These are phyloP conservation scores for Cynoglossus semilaevis DNA, from an alignment of 2,113 vertebrate species.

Conservation along the genomic window DNA sequence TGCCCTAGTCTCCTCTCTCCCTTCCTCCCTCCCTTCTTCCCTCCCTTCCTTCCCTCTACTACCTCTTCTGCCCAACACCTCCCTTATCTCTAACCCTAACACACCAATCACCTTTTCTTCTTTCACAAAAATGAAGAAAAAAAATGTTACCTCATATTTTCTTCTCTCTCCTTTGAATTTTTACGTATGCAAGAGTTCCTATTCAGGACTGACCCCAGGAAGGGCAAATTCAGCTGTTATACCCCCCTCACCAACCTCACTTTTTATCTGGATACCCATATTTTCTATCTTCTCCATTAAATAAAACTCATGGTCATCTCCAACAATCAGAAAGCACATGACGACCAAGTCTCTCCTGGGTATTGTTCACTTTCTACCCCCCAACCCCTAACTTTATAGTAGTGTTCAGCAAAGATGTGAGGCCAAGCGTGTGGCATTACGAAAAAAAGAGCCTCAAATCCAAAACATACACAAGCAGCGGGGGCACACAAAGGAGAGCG, in stretches of 20 bases:
- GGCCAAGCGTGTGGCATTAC: slow-evolving; percentile 16
- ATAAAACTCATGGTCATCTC: neutral
- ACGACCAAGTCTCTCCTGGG: no score
- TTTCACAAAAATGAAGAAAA: no score
- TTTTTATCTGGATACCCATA: neutral
- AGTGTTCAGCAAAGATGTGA: slow-evolving; percentile 16
- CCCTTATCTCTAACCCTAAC: no score
- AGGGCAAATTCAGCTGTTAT: slow-evolving; percentile 74
- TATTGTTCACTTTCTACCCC: no score
- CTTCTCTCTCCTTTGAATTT: no score
- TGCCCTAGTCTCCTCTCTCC: slow-evolving; percentile 51
- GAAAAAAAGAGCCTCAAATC: slow-evolving; percentile 33
- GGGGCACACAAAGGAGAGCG: slow-evolving; percentile 48
- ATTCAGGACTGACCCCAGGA: slow-evolving; percentile 69
- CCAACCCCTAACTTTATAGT: no score
- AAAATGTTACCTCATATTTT: no score
- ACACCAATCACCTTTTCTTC: no score
- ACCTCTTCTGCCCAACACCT: no score
- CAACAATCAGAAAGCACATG: no score
- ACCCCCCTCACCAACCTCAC: slow-evolving; percentile 29
- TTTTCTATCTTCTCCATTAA: slow-evolving; percentile 28
- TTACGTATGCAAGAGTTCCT: slow-evolving; percentile 27
- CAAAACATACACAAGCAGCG: slow-evolving; percentile 30
- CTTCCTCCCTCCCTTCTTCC: slow-evolving; percentile 4
- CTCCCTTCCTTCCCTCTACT: slow-evolving; percentile 46